Evolutionary conservation across 2,888 invertebrate genomes (phyloP), one percentile per base, ranked within the genome.

Genomic region (Gymnocheta viridis): DNA sequence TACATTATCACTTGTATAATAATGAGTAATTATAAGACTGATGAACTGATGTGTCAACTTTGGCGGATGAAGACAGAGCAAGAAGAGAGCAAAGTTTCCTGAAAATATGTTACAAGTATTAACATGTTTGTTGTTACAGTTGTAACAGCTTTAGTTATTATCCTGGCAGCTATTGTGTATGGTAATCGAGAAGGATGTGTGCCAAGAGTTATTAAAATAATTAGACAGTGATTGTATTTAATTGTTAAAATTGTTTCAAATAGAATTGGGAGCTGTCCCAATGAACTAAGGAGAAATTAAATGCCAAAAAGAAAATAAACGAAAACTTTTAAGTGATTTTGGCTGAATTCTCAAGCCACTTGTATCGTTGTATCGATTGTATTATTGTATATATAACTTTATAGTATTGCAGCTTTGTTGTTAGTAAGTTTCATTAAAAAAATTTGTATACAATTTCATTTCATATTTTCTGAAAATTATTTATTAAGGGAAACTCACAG

Each of bases 1-100:
- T 66, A 67, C 67, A 72, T 77, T 84, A 77, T 77, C 67, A 69
- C 77, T 60, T 62, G 56, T 67, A 7, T 73, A 77, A 73, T 84
- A 72, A 56, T 60, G 62, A 58, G 51, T 81, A 80, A 83, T 83
- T 80, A 77, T 62, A 70, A 44, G 54, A 72, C 58, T 72, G 56
- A 84, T 64, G 74, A 62, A 69, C 74, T n/a, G n/a, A 44, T 81
- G 62, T 82, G 81, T 82, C 74, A 54, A 64, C 47, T 41, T 69
- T 47, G 29, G 24, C 14, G 51, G 17, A 4, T 27, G 19, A 60
- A 24, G 44, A 38, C 19, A 24, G 47, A 44, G 17, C 51, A 79
- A 44, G 35, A 74, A 69, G 7, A 32, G 24, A 9, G 7, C 54
- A 69, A 74, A 38, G 7, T 81, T 51, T 81, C 12, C 51, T 51